phyloP scores from a whole-genome alignment of 2,113 vertebrate genomes.

The Lontra canadensis region DNA sequence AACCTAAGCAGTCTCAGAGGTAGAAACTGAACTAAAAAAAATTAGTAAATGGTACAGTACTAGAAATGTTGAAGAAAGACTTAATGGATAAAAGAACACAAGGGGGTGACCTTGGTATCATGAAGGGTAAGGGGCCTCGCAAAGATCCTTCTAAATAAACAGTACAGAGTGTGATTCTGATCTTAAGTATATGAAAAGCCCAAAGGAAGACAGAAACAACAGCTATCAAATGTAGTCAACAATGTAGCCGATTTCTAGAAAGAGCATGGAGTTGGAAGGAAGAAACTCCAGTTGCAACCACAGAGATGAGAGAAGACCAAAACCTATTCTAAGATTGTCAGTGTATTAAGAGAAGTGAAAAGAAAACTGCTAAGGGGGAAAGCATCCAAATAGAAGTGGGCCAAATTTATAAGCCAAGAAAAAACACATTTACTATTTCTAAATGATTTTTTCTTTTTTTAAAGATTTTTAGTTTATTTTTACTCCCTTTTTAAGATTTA shows the following conservation, averaged over 20 bases:
- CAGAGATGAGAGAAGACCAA: neutral
- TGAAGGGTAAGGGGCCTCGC: neutral
- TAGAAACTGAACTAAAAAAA: neutral
- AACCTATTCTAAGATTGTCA: neutral
- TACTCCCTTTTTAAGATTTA: neutral
- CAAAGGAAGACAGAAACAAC: neutral
- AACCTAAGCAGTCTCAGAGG: neutral
- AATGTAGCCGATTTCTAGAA: neutral
- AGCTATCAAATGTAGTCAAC: neutral
- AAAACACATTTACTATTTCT: slow-evolving; percentile 31
- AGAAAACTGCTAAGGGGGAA: neutral
- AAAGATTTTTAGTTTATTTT: neutral
- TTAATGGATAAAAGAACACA: slow-evolving; percentile 11
- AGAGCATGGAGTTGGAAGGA: neutral
- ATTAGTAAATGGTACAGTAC: neutral
- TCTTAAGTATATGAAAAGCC: neutral
- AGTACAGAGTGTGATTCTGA: neutral
- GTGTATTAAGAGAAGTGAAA: neutral
- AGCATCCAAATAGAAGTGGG: neutral
- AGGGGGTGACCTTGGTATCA: neutral
- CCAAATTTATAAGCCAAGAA: slow-evolving; percentile 9
- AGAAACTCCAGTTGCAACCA: neutral
- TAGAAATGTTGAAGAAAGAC: slow-evolving; percentile 15
- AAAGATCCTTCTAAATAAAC: neutral
- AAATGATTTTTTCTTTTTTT: neutral